Conservation (phyloP, 2,888 invertebrate species). For the Platycnemis pennipes region DNA sequence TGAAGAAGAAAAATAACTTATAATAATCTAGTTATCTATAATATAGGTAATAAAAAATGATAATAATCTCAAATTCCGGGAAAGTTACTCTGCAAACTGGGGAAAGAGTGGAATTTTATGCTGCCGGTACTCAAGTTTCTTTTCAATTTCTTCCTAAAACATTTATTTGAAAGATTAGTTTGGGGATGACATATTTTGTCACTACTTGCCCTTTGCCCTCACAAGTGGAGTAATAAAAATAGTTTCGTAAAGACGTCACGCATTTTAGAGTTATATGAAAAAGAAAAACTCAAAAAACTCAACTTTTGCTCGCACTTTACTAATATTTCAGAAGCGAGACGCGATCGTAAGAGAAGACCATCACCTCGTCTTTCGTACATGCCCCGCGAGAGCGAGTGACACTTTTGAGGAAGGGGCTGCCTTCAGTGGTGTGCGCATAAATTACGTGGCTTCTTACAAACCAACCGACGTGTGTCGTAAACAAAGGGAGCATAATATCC, state of each 20-base stretch:
- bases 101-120: no score
- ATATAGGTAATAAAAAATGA: no score
- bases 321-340: background rate
- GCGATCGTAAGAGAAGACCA: background rate
- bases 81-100: no score
- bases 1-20: no score
- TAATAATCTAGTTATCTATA: no score
- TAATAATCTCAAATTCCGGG: no score
- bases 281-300: background rate
- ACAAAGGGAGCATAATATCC: background rate
- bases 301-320: background rate
- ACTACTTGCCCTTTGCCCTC: no score
- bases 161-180: no score
- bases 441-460: conserved; percentile 25
- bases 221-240: background rate
- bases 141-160: no score
- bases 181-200: no score
- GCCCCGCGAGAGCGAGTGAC: background rate
- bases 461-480: background rate
- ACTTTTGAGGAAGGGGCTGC: background rate
- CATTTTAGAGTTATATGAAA: no score
- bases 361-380: background rate
- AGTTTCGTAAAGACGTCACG: background rate
- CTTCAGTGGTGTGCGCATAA: background rate
- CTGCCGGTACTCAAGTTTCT: no score